Evolutionary conservation across 2,888 invertebrate genomes (phyloP).

Genomic region (Andrena marginata): DNA sequence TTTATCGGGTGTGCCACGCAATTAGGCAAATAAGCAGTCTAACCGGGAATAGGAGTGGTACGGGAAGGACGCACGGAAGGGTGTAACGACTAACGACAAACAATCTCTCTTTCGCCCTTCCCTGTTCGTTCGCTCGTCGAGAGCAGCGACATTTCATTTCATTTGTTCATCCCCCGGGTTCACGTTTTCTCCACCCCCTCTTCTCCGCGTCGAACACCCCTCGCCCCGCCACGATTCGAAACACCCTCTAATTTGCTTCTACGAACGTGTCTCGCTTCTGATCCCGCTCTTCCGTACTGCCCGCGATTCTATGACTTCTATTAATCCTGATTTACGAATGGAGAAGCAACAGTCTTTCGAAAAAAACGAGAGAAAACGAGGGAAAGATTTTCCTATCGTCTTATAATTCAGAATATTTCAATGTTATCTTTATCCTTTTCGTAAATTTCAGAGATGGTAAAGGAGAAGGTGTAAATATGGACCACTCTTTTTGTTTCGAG

Average conservation of each 20-base stretch:
- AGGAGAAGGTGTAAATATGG: too few species aligned
- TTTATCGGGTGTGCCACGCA: constrained; percentile 81
- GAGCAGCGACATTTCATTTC: constrained; percentile 83
- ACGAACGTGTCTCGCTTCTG: constrained; percentile 74
- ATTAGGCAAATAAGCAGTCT: constrained; percentile 84
- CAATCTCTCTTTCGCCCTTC: constrained; percentile 79
- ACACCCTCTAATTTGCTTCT: constrained; percentile 83
- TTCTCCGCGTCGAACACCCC: constrained; percentile 75
- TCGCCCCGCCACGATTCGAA: constrained; percentile 74
- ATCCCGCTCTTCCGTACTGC: constrained; percentile 59
- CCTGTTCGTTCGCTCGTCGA: constrained; percentile 71
- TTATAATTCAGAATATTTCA: too few species aligned
- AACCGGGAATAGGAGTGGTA: constrained; percentile 78
- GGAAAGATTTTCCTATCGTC: not conserved
- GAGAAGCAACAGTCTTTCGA: constrained; percentile 8
- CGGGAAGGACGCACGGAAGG: constrained; percentile 77
- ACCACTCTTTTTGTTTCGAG: too few species aligned
- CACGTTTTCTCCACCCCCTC: constrained; percentile 58
- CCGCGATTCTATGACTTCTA: constrained; percentile 45
- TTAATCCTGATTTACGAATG: constrained; percentile 60
- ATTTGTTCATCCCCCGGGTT: constrained; percentile 82
- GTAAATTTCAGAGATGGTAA: too few species aligned
- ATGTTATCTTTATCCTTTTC: too few species aligned
- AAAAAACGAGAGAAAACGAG: not conserved
- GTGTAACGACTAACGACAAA: constrained; percentile 83